Conservation (phyloP, 92 coral and sea anemone species). For the Chrysogorgia sp. region DNA sequence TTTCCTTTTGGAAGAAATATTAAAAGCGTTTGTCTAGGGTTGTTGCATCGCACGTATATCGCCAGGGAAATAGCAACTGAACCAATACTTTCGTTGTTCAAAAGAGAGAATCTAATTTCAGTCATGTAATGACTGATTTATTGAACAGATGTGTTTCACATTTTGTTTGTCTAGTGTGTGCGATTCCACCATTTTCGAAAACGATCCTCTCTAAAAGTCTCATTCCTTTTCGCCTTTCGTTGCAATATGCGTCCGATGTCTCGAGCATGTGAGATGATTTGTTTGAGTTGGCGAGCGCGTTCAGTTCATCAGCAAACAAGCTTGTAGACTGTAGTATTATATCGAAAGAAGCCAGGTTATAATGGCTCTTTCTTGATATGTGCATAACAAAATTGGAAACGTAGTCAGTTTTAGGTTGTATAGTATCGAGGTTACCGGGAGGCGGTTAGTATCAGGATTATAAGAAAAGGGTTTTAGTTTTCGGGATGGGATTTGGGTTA, state of each 20-base stretch:
- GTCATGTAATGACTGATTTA: conserved; percentile 33
- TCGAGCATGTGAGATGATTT: not conserved
- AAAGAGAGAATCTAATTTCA: conserved; percentile 13
- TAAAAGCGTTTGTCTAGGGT: too few species aligned
- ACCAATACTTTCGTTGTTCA: not conserved
- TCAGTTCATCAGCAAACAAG: conserved; percentile 17
- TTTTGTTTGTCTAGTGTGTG: conserved; percentile 15
- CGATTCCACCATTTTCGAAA: not conserved
- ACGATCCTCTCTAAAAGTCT: not conserved
- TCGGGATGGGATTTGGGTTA: too few species aligned
- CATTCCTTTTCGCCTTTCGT: not conserved
- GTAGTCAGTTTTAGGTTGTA: too few species aligned
- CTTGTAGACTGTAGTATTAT: not conserved
- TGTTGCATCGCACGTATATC: not conserved
- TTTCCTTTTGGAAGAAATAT: too few species aligned
- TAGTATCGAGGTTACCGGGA: too few species aligned
- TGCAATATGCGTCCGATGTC: not conserved
- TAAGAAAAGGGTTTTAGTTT: too few species aligned
- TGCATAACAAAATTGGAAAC: too few species aligned
- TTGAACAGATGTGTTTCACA: conserved; percentile 35
- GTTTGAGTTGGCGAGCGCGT: conserved; percentile 7
- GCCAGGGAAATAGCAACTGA: not conserved
- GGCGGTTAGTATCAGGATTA: too few species aligned
- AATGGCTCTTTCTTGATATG: not conserved
- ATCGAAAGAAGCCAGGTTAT: not conserved